These are phyloP conservation scores for Cyrtorhinus lividipennis DNA, from an alignment of 1,140 invertebrate species.

Conservation along the genomic window DNA sequence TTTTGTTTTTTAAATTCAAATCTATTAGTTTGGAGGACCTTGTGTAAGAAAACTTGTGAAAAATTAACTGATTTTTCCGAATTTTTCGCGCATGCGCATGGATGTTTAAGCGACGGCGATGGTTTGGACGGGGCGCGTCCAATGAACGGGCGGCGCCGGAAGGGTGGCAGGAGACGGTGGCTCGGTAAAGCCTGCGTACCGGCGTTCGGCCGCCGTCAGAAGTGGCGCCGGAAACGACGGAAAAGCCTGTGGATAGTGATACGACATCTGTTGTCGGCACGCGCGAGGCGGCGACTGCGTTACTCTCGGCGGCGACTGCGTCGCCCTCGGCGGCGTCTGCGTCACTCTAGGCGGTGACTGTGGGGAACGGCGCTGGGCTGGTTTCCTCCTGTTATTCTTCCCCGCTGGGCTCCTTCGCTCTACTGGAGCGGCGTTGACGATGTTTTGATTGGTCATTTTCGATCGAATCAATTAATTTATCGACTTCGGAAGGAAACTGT, in stretches of 20 bases:
- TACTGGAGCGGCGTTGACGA: neutral
- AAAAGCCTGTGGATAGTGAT: no score
- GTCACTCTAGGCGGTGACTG: neutral
- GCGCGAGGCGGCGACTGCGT: no score
- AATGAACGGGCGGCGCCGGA: conserved; percentile 18
- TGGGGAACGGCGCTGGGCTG: neutral
- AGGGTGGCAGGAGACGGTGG: conserved; percentile 15
- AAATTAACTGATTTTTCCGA: no score
- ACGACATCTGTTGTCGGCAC: no score
- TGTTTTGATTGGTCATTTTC: neutral
- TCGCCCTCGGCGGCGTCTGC: neutral
- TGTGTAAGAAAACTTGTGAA: no score
- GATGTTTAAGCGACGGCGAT: conserved; percentile 5
- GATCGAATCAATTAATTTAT: neutral
- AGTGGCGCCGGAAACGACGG: neutral
- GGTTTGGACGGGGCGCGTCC: conserved; percentile 8
- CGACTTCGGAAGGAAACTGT: no score
- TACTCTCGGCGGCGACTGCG: no score
- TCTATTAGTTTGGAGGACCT: no score
- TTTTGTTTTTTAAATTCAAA: no score
- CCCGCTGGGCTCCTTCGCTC: neutral
- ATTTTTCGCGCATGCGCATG: no score
- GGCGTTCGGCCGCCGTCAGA: neutral
- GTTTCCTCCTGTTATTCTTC: neutral
- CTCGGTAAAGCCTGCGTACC: conserved; percentile 18